These are phyloP conservation scores for Apostichopus japonicus DNA, from an alignment of 35 echinoderm and acorn worm genomes.

Conservation along the genomic window DNA sequence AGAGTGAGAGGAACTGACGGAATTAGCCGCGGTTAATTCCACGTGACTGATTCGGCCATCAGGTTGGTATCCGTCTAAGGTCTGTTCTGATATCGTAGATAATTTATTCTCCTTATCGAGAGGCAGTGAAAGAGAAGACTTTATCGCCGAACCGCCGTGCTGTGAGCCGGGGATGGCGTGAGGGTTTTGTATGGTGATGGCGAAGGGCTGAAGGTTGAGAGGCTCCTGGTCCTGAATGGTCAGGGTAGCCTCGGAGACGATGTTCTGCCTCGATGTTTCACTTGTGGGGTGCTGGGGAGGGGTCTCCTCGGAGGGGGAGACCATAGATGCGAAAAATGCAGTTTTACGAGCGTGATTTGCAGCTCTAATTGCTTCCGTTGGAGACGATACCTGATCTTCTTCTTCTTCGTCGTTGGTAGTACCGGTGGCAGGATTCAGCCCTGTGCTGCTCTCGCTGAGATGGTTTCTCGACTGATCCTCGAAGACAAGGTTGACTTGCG, in stretches of 20 bases:
- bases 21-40: neutral
- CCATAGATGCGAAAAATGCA: constrained; percentile 68
- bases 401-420: constrained; percentile 34
- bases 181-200: constrained; percentile 78
- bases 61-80: neutral
- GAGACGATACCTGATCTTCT: constrained; percentile 60
- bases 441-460: constrained; percentile 62
- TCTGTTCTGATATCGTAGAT: constrained; percentile 31
- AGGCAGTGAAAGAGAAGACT: constrained; percentile 47
- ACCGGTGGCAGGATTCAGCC: constrained; percentile 40
- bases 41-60: neutral
- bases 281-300: neutral
- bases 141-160: neutral
- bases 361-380: constrained; percentile 82
- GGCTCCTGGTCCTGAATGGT: constrained; percentile 57
- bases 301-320: constrained; percentile 54
- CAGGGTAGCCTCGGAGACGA: constrained; percentile 68
- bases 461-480: constrained; percentile 56
- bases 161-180: constrained; percentile 17
- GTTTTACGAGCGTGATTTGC: constrained; percentile 56
- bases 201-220: constrained; percentile 44
- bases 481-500: constrained; percentile 64
- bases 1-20: neutral
- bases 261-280: constrained; percentile 11
- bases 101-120: constrained; percentile 39